These are phyloP conservation scores for Grantiella picta DNA, from an alignment of 2,113 vertebrate genomes.

Conservation along the genomic window DNA sequence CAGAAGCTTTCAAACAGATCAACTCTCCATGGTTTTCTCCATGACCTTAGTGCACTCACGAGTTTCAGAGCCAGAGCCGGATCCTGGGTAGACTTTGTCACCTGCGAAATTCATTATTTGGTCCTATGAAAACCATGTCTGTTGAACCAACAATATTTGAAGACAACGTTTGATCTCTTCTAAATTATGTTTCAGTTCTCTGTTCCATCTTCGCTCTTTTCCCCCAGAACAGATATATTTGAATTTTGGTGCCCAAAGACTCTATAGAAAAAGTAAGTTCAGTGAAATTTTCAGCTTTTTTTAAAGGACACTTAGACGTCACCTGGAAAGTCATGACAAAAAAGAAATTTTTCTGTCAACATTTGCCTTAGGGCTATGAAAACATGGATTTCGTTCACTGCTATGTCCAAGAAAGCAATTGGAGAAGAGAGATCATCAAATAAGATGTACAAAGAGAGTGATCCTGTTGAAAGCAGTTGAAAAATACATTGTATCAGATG, in stretches of 20 bases:
- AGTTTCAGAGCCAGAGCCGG: neutral
- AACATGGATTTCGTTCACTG: neutral
- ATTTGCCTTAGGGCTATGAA: neutral
- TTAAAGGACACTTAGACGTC: neutral
- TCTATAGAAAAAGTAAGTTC: neutral
- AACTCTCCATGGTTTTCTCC: neutral
- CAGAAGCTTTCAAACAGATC: neutral
- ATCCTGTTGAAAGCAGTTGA: neutral
- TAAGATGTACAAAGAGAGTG: neutral
- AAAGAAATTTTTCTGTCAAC: neutral
- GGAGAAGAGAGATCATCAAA: neutral
- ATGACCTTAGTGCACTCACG: rapidly evolving
- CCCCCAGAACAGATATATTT: neutral
- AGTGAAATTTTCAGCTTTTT: neutral
- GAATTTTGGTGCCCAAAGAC: neutral
- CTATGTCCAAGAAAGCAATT: neutral
- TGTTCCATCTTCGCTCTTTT: neutral
- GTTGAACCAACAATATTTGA: neutral
- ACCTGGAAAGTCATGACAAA: neutral
- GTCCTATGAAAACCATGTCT: neutral
- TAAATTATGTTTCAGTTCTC: neutral
- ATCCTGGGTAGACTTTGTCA: neutral
- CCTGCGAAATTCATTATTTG: neutral
- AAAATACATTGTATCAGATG: neutral
- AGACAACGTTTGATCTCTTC: neutral